Percentiles rank a stretch among this genome's conserved stretches.
Conservation (phyloP, 2,888 invertebrate species). For the Cheilosia variabilis region DNA sequence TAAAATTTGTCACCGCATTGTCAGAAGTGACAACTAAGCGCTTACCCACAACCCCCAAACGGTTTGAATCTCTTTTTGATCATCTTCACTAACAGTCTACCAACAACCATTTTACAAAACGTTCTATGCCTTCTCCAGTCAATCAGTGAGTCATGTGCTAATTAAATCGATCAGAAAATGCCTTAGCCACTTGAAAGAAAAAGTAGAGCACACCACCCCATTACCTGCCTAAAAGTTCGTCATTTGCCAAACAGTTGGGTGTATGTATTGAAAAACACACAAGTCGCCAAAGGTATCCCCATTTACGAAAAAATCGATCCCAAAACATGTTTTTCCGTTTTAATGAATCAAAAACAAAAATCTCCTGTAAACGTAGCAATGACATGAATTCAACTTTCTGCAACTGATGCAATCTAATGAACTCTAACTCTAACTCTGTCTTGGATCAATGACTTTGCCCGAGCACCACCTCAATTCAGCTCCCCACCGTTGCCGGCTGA, state of each 20-base stretch:
- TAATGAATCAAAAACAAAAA: slow-evolving; percentile 50
- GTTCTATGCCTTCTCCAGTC: too few relatives aligned
- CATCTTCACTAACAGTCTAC: too few relatives aligned
- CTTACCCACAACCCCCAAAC: too few relatives aligned
- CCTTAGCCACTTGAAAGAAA: too few relatives aligned
- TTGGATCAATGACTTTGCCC: slow-evolving; percentile 36
- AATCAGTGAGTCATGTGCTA: too few relatives aligned
- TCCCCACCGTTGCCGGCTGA: slow-evolving; percentile 23
- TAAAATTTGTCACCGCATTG: too few relatives aligned
- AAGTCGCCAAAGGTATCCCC: neutral
- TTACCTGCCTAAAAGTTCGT: neutral
- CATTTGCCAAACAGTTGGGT: neutral
- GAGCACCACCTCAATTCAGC: neutral
- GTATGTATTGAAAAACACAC: neutral
- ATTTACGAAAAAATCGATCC: neutral
- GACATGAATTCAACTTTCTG: slow-evolving; percentile 27
- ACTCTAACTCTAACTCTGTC: slow-evolving; percentile 25
- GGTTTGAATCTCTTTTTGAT: too few relatives aligned
- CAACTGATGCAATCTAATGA: slow-evolving; percentile 30
- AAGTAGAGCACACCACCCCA: neutral
- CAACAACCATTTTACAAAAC: too few relatives aligned
- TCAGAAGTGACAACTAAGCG: too few relatives aligned
- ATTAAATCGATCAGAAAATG: too few relatives aligned
- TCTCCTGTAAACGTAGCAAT: slow-evolving; percentile 11
- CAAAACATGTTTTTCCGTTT: neutral